These are phyloP conservation scores for Xenopus borealis DNA, from an alignment of 2,113 vertebrate species.

Conservation along the genomic window DNA sequence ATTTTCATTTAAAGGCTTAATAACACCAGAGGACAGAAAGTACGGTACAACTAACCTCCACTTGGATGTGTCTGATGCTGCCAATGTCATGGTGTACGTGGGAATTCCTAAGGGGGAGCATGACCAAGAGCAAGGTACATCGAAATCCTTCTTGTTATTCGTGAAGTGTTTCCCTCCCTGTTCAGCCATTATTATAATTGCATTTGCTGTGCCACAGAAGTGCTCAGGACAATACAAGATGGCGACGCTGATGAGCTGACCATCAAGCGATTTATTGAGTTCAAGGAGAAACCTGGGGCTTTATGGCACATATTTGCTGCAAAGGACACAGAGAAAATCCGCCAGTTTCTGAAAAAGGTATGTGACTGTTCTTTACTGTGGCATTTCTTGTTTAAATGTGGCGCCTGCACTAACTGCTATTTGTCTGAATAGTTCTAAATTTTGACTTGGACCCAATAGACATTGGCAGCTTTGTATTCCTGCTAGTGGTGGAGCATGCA, in stretches of 20 bases:
- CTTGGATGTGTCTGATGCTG: slow-evolving; percentile 73
- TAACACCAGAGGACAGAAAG: slow-evolving; percentile 74
- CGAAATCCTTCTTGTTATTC: not conserved
- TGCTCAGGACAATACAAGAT: slow-evolving; percentile 73
- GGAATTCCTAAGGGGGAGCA: slow-evolving; percentile 72
- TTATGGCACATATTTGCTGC: slow-evolving; percentile 78
- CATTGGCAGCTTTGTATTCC: too few relatives aligned
- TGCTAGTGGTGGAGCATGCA: too few relatives aligned
- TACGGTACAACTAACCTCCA: slow-evolving; percentile 75
- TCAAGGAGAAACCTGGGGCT: slow-evolving; percentile 71
- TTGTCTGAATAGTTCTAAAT: too few relatives aligned
- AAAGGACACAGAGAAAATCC: slow-evolving; percentile 76
- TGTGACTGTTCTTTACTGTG: not conserved
- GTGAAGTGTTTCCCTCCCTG: not conserved
- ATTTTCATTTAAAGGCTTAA: slow-evolving; percentile 57
- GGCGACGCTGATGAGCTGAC: slow-evolving; percentile 74
- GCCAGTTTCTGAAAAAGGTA: slow-evolving; percentile 76
- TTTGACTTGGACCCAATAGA: too few relatives aligned
- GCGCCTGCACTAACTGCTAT: too few relatives aligned
- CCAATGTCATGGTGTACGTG: slow-evolving; percentile 77
- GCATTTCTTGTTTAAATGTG: too few relatives aligned
- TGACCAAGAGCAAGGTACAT: slow-evolving; percentile 70
- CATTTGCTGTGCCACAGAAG: slow-evolving; percentile 54
- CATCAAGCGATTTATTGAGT: slow-evolving; percentile 70
- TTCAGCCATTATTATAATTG: not conserved